Percentiles rank a stretch among this genome's conserved stretches.
phyloP scores from a whole-genome alignment of 2,113 vertebrate species.

The Rana temporaria region DNA sequence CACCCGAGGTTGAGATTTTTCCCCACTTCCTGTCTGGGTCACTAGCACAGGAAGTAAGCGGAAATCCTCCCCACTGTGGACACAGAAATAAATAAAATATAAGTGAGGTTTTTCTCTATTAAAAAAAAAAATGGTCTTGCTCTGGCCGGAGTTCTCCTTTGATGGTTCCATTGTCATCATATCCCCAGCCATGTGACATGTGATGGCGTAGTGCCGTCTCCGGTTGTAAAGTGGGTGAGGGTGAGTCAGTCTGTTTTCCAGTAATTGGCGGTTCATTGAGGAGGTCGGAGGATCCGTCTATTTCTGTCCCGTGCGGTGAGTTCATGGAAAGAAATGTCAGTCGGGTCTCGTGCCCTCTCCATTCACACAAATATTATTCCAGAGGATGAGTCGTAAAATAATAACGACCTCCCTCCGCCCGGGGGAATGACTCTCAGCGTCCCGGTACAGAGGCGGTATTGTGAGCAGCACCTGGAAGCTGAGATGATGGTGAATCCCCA shows the following conservation, averaged over 20 bases:
- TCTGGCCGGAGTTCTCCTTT: no score
- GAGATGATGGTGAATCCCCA: no score
- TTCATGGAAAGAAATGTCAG: neutral
- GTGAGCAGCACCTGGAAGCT: neutral
- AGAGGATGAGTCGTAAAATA: neutral
- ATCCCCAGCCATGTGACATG: no score
- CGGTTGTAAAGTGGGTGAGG: no score
- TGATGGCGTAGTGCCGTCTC: neutral
- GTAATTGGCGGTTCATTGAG: neutral
- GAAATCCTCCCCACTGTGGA: no score
- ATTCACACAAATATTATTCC: conserved; percentile 5
- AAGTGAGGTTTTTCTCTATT: no score
- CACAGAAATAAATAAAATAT: no score
- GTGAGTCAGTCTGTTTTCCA: neutral
- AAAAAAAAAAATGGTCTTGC: no score
- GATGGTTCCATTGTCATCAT: no score
- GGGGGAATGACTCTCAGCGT: neutral
- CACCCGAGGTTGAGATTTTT: no score
- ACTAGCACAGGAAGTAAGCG: no score
- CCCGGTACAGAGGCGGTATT: neutral
- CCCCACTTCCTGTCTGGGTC: no score
- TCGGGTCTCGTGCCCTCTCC: neutral
- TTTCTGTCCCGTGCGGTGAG: neutral
- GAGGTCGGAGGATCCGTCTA: neutral
- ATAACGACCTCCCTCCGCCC: neutral